Conservation (phyloP, 1,140 invertebrate species). For the Sitodiplosis mosellana region DNA sequence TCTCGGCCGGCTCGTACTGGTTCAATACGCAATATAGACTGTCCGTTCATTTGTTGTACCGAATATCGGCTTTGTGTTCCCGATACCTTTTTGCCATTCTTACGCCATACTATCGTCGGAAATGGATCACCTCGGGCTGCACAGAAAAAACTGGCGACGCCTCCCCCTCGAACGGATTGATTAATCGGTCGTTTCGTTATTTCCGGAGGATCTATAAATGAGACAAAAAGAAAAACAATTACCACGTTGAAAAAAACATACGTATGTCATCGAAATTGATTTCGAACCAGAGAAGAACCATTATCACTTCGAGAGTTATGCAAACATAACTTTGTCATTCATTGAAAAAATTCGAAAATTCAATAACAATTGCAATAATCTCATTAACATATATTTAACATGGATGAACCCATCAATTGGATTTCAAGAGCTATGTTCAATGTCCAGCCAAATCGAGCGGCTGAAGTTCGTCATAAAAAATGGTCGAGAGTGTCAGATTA, state of each 20-base stretch:
- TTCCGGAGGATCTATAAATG: conserved; percentile 72
- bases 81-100: conserved; percentile 66
- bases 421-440: no score
- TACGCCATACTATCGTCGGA: conserved; percentile 76
- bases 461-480: no score
- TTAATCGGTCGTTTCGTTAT: conserved; percentile 70
- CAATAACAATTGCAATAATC: no score
- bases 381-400: no score
- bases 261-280: neutral
- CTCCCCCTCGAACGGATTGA: conserved; percentile 70
- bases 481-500: no score
- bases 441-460: no score
- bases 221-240: neutral
- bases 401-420: no score
- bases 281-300: neutral
- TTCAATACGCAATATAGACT: conserved; percentile 79
- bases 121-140: conserved; percentile 75
- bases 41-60: conserved; percentile 32
- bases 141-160: conserved; percentile 91
- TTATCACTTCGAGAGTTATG: neutral
- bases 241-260: neutral
- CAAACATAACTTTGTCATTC: no score
- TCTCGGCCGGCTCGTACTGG: conserved; percentile 66
- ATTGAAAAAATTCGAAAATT: no score
- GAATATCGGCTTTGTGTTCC: conserved; percentile 51